Percentiles rank a stretch among this genome's conserved stretches.
Conservation (phyloP, 2,888 invertebrate genomes). For the Leucoptera coffeella region DNA sequence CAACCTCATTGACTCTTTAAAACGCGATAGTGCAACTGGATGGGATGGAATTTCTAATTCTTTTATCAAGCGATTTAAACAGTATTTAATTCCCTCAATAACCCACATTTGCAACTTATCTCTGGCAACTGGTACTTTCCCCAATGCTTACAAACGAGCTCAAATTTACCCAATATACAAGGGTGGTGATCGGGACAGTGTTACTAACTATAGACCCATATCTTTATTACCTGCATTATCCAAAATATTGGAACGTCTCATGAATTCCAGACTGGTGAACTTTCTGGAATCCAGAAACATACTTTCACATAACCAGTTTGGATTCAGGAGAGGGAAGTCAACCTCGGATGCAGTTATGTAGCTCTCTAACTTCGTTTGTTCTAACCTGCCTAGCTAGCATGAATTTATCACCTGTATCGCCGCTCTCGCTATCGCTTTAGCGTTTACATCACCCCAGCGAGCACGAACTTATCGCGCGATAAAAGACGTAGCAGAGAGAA, state of each 20-base stretch:
- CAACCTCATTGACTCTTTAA: background rate
- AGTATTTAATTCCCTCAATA: background rate
- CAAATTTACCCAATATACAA: background rate
- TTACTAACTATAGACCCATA: slow-evolving; percentile 1
- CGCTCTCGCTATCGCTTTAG: no score
- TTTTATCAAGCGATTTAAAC: background rate
- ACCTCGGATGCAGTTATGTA: background rate
- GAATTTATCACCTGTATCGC: no score
- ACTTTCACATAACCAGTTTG: background rate
- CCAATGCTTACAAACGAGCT: background rate
- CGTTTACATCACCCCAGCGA: no score
- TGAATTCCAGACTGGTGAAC: background rate
- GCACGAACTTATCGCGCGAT: no score
- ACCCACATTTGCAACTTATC: background rate
- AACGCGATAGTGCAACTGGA: slow-evolving; percentile 1
- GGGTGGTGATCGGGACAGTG: background rate
- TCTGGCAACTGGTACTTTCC: background rate
- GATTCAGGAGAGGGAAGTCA: background rate
- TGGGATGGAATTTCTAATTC: slow-evolving; percentile 2
- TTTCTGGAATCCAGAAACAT: background rate
- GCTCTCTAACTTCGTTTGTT: background rate
- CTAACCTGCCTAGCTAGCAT: no score
- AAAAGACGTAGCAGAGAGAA: no score
- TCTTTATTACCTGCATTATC: background rate
- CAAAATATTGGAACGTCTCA: background rate